phyloP scores from a whole-genome alignment of 2,113 vertebrate species.

The Macrotis lagotis region DNA sequence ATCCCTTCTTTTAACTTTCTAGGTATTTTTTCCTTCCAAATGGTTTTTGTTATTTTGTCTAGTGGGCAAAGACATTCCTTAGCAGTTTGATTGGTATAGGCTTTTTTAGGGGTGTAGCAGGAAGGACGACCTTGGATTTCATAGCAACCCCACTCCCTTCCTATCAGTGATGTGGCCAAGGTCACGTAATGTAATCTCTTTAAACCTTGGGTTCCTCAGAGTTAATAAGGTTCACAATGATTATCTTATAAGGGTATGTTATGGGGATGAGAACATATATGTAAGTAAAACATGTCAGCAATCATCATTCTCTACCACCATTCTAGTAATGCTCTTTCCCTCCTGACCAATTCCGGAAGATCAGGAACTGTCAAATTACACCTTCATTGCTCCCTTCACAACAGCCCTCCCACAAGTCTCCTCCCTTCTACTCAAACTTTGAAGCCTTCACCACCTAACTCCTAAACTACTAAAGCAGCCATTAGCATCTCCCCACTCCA shows the following conservation, averaged over 20 bases:
- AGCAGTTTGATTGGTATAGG: background rate
- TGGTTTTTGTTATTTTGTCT: background rate
- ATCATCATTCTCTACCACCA: background rate
- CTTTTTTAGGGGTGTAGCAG: background rate
- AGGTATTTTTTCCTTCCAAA: background rate
- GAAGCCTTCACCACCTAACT: too few species aligned
- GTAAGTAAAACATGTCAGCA: background rate
- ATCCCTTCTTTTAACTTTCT: background rate
- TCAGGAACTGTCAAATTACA: too few species aligned
- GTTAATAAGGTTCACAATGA: background rate
- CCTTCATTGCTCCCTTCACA: too few species aligned
- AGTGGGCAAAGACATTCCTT: background rate
- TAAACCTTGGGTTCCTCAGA: background rate
- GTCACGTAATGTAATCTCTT: conserved; percentile 15
- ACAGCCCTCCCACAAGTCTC: too few species aligned
- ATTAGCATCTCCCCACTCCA: too few species aligned
- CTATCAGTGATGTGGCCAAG: background rate
- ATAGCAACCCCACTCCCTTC: background rate
- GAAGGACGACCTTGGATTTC: background rate
- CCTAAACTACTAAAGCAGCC: too few species aligned
- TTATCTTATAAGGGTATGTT: background rate
- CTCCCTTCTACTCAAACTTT: too few species aligned
- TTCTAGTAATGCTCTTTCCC: background rate
- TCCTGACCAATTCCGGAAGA: background rate
- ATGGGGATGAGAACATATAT: background rate